Conservation (phyloP, 2,113 vertebrate genomes). For the Verasper variegatus region DNA sequence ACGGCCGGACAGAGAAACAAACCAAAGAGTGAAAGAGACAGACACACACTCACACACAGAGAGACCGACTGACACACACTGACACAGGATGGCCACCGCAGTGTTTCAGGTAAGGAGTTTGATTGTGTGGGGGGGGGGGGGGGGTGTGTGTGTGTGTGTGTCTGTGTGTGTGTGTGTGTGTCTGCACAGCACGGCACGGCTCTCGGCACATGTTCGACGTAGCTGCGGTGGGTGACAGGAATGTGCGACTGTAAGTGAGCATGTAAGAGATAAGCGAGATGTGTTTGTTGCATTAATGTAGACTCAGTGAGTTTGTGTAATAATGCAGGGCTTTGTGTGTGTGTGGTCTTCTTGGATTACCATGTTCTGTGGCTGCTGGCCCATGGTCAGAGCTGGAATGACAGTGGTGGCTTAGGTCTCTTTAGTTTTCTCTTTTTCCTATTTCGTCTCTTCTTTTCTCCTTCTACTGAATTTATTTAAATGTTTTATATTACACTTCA, state of each 20-base stretch:
- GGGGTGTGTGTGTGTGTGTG: neutral
- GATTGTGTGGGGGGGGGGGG: slow-evolving; percentile 3
- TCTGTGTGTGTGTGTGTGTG: neutral
- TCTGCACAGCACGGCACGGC: too few species aligned
- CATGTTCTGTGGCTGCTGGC: slow-evolving; percentile 57
- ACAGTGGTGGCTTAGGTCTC: slow-evolving; percentile 27
- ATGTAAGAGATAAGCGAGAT: neutral
- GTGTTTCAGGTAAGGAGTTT: slow-evolving; percentile 83
- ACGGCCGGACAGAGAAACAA: slow-evolving; percentile 21
- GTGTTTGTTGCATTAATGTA: slow-evolving; percentile 23
- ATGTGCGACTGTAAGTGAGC: slow-evolving; percentile 18
- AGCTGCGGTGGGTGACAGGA: slow-evolving; percentile 10
- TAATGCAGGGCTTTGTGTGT: slow-evolving; percentile 46
- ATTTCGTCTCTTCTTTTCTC: neutral
- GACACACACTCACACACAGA: slow-evolving; percentile 24
- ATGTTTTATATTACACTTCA: neutral
- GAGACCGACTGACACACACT: slow-evolving; percentile 6
- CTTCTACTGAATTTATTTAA: neutral
- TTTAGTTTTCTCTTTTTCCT: slow-evolving; percentile 1
- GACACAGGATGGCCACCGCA: slow-evolving; percentile 82
- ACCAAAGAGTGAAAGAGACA: slow-evolving; percentile 44
- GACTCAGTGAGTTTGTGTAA: slow-evolving; percentile 13
- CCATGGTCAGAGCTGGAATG: slow-evolving; percentile 35
- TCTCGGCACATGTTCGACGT: too few species aligned
- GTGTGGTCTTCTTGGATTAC: slow-evolving; percentile 66